These are phyloP conservation scores for Calosoma granatense DNA, from an alignment of 1,140 invertebrate genomes.

Conservation along the genomic window DNA sequence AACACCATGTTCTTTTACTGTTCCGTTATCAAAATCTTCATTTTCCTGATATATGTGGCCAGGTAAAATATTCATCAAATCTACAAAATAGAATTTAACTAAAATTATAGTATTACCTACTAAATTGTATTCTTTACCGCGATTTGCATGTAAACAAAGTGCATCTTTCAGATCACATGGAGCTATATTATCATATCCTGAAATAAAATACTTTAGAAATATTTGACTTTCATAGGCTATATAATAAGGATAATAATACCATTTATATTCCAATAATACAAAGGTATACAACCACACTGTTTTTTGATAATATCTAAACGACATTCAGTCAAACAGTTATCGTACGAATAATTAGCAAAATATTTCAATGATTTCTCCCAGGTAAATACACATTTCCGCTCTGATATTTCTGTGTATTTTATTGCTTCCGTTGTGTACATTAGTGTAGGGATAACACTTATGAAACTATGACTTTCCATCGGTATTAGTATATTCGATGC, in stretches of 20 bases:
- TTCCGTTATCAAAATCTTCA: not conserved
- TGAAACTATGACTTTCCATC: not conserved
- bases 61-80: not conserved
- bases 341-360: not conserved
- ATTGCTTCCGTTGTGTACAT: not conserved
- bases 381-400: not conserved
- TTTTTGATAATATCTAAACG: not conserved
- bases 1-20: not conserved
- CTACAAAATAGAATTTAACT: not conserved
- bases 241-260: not conserved
- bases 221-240: not conserved
- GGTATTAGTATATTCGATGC: not conserved
- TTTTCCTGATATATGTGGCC: not conserved
- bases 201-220: not conserved
- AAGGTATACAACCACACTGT: not conserved
- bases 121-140: not conserved
- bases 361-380: constrained; percentile 1
- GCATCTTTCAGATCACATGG: not conserved
- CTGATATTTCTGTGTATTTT: not conserved
- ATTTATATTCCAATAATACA: not conserved
- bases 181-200: not conserved
- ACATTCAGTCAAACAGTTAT: not conserved
- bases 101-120: not conserved
- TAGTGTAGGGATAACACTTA: not conserved
- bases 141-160: not conserved